Conservation (phyloP, 2,797 vertebrate species). For the Helicolenus hilgendorfi region DNA sequence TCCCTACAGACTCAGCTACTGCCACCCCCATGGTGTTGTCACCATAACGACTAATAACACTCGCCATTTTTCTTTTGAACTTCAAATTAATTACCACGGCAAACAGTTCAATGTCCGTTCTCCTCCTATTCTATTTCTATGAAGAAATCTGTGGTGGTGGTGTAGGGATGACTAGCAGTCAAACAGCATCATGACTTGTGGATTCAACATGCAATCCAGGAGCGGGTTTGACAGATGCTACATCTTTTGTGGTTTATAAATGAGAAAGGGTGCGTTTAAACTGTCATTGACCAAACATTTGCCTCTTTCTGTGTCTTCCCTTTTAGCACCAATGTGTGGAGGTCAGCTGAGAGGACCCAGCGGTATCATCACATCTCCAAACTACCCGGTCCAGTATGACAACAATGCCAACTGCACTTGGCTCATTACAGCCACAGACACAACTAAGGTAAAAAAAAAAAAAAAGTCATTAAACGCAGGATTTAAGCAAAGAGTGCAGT, state of each 20-base stretch:
- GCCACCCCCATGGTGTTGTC: too few species aligned
- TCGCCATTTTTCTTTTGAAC: too few species aligned
- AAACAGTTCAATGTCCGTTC: too few species aligned
- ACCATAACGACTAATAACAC: too few species aligned
- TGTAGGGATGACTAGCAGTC: not conserved
- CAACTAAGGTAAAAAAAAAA: constrained; percentile 91
- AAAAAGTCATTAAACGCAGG: not conserved
- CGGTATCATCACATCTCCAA: constrained; percentile 97
- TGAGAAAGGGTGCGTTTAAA: not conserved
- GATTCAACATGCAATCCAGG: not conserved
- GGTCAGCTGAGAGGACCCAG: constrained; percentile 94
- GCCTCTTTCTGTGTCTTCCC: constrained; percentile 30
- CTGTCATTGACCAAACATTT: not conserved
- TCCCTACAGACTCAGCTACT: too few species aligned
- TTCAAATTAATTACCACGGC: too few species aligned
- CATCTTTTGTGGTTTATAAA: not conserved
- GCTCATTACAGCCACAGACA: constrained; percentile 96
- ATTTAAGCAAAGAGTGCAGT: not conserved
- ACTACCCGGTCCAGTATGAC: constrained; percentile 98
- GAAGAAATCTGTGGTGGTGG: not conserved
- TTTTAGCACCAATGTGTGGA: constrained; percentile 97
- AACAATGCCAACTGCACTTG: constrained; percentile 99
- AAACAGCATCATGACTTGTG: not conserved
- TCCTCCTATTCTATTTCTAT: not conserved
- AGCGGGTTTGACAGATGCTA: not conserved